These are phyloP conservation scores for Argyrosomus japonicus DNA, from an alignment of 2,113 vertebrate species.

Conservation along the genomic window DNA sequence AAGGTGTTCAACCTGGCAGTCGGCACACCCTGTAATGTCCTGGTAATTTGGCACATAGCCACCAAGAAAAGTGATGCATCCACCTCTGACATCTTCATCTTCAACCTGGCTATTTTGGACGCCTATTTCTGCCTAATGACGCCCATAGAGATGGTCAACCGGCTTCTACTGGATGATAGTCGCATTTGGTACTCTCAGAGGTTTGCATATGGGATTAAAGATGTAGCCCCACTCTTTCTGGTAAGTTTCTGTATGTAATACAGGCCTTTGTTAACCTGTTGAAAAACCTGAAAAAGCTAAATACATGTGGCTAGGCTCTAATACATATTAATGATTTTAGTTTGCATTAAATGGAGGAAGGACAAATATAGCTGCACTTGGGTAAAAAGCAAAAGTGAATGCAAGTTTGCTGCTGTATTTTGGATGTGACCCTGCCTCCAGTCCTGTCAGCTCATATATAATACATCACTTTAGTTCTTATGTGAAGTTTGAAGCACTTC, in stretches of 20 bases:
- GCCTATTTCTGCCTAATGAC: conserved; percentile 82
- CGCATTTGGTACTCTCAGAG: conserved; percentile 75
- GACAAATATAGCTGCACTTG: no score
- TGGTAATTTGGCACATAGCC: conserved; percentile 82
- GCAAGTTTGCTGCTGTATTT: no score
- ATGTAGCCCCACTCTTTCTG: conserved; percentile 78
- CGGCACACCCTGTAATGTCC: conserved; percentile 77
- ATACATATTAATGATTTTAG: not conserved
- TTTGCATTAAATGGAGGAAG: no score
- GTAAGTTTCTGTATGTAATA: conserved; percentile 49
- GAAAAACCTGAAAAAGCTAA: not conserved
- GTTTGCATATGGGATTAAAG: conserved; percentile 82
- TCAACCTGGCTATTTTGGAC: conserved; percentile 81
- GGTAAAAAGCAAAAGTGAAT: no score
- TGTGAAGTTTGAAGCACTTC: no score
- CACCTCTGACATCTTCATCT: conserved; percentile 82
- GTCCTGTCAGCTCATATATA: no score
- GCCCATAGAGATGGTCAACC: conserved; percentile 76
- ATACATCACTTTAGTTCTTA: no score
- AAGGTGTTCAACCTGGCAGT: conserved; percentile 82
- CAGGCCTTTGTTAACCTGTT: not conserved
- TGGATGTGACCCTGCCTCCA: no score
- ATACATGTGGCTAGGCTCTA: not conserved
- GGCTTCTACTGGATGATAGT: conserved; percentile 63
- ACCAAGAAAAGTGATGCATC: conserved; percentile 68